phyloP scores from a whole-genome alignment of 1,140 invertebrate species.

The Galleria mellonella region DNA sequence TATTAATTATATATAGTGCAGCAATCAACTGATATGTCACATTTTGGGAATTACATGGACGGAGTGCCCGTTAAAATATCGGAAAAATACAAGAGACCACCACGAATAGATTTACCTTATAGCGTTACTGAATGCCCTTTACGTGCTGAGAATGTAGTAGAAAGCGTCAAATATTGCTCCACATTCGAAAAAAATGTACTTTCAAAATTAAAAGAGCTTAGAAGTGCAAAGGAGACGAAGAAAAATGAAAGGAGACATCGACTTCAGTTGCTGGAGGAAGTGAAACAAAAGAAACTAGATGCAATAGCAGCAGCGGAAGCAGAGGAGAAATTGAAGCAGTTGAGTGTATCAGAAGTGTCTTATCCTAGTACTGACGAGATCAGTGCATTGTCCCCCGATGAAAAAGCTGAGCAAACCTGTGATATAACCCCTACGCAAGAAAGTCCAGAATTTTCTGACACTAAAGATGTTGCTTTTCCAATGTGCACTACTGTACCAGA shows the following conservation, averaged over 20 bases:
- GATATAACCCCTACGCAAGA: slow-evolving; percentile 37
- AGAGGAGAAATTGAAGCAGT: slow-evolving; percentile 73
- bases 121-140: slow-evolving; percentile 78
- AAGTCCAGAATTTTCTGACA: slow-evolving; percentile 28
- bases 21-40: slow-evolving; percentile 59
- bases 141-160: slow-evolving; percentile 73
- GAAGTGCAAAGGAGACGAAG: slow-evolving; percentile 76
- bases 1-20: slow-evolving; percentile 29
- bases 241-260: slow-evolving; percentile 75
- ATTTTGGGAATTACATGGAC: slow-evolving; percentile 80
- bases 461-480: slow-evolving; percentile 26
- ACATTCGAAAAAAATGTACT: slow-evolving; percentile 82
- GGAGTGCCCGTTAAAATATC: slow-evolving; percentile 90
- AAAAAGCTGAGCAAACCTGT: slow-evolving; percentile 52
- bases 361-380: slow-evolving; percentile 74
- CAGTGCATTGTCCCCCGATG: slow-evolving; percentile 73
- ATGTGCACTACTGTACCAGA: slow-evolving; percentile 25
- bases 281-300: slow-evolving; percentile 67
- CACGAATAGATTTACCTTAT: slow-evolving; percentile 81
- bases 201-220: slow-evolving; percentile 81
- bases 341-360: slow-evolving; percentile 74
- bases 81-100: slow-evolving; percentile 87
- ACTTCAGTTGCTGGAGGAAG: slow-evolving; percentile 74
- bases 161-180: slow-evolving; percentile 79
- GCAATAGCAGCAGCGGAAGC: slow-evolving; percentile 57